Evolutionary conservation across 2,888 invertebrate genomes (phyloP), one percentile per base, ranked within the genome.

Genomic region (Labia minor): DNA sequence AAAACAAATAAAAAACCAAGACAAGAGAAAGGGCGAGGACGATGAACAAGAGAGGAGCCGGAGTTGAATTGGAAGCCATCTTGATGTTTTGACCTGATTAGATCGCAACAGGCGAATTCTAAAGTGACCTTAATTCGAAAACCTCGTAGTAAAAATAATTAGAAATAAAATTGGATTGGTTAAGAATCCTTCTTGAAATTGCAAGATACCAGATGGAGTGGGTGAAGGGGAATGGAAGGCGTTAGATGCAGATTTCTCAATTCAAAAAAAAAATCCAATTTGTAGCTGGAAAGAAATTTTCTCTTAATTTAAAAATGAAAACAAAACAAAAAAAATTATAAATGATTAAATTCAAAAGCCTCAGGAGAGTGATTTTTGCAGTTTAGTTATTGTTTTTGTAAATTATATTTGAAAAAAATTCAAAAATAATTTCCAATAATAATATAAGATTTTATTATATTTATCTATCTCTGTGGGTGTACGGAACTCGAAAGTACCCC

Each of bases 61-160:
- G 26, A 26, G 8, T 26, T 26, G 26, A 26, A 6, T n/a, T 14
- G 49, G 49, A 49, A 49, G 49, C 49, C 49, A 16, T 16, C n/a
- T 49, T 49, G 49, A 49, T 49, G 49, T 49, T 49, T 49, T 49
- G 49, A 49, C 49, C 49, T 49, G 49, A 49, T 49, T 49, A 49
- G 49, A 49, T 11, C 6, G 49, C 49, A 49, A 49, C 49, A 49
- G 14, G n/a, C 49, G 49, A 49, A 49, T 11, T 49, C 49, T 16
- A 49, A 49, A 49, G n/a, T 49, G 49, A 49, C 49, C 49, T 49
- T 49, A 49, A 49, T 49, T 49, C 49, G 14, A 8, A 14, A 14
- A 3, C 16, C 3, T 49, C 16, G 14, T 49, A 16, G 49, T 14
- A 3, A 49, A 49, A 49, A 49, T 49, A 49, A 49, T 8, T n/a